Evolutionary conservation across 2,113 vertebrate genomes (phyloP).

Genomic region (Eulacestoma nigropectus): DNA sequence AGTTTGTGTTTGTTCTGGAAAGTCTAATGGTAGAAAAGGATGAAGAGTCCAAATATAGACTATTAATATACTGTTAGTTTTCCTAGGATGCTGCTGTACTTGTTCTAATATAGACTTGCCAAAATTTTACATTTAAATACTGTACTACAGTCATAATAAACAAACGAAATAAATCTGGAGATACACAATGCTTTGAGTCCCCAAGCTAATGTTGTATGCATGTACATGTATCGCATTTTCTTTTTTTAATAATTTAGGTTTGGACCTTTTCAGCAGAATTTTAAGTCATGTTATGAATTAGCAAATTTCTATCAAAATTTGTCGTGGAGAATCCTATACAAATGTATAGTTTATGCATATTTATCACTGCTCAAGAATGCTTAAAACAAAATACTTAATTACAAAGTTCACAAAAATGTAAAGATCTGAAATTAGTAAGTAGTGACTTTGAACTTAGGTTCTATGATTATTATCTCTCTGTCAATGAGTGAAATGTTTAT

Average conservation of each 20-base stretch:
- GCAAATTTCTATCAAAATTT: neutral
- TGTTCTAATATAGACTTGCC: neutral
- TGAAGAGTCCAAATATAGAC: neutral
- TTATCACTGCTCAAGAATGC: neutral
- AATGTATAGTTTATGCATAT: neutral
- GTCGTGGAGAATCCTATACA: neutral
- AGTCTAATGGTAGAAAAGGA: neutral
- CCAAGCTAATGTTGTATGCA: neutral
- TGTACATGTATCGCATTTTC: neutral
- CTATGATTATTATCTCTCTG: neutral
- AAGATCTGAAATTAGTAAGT: neutral
- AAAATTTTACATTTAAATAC: neutral
- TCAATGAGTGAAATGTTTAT: neutral
- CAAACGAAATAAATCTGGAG: neutral
- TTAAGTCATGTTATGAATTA: neutral
- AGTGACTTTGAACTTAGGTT: neutral
- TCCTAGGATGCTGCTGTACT: neutral
- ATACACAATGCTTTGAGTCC: neutral
- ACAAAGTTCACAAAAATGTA: neutral
- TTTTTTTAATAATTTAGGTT: neutral
- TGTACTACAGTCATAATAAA: neutral
- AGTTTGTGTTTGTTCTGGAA: neutral
- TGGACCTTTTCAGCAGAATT: neutral
- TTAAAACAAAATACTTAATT: neutral
- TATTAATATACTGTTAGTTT: neutral